Evolutionary conservation across 2,888 invertebrate species (phyloP).

Genomic region (Nudaria mundana): DNA sequence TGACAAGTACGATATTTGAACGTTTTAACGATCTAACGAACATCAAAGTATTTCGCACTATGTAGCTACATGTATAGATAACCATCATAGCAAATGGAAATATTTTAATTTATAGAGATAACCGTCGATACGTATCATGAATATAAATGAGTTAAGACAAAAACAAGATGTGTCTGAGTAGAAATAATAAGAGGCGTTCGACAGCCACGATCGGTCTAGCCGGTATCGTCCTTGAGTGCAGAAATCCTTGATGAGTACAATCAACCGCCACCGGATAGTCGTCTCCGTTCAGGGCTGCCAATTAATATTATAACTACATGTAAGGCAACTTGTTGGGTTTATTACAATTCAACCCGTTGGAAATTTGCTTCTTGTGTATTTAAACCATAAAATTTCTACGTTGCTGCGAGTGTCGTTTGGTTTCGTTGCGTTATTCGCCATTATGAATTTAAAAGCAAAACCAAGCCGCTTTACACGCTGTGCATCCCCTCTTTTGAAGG

Average conservation of each 20-base stretch:
- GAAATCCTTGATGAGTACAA: slow-evolving; percentile 81
- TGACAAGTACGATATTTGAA: slow-evolving; percentile 16
- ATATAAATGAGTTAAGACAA: slow-evolving; percentile 76
- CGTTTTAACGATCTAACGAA: slow-evolving; percentile 25
- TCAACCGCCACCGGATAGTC: slow-evolving; percentile 79
- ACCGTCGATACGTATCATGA: slow-evolving; percentile 75
- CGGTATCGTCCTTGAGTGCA: slow-evolving; percentile 76
- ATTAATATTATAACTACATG: slow-evolving; percentile 59
- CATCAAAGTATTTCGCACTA: slow-evolving; percentile 38
- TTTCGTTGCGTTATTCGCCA: no score
- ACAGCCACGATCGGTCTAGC: slow-evolving; percentile 71
- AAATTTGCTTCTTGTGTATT: slow-evolving; percentile 32
- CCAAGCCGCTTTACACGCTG: no score
- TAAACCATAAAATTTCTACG: no score
- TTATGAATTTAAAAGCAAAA: no score
- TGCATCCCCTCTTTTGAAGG: no score
- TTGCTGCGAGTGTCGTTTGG: no score
- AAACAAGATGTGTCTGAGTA: slow-evolving; percentile 75
- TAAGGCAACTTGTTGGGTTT: slow-evolving; percentile 36
- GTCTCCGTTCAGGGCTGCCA: slow-evolving; percentile 69
- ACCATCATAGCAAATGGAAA: slow-evolving; percentile 50
- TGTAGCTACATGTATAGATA: slow-evolving; percentile 37
- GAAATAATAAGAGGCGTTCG: slow-evolving; percentile 76
- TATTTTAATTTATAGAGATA: slow-evolving; percentile 75
- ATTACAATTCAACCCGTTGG: slow-evolving; percentile 41